Conservation (phyloP, 2,113 vertebrate genomes). For the Atrichornis clamosus region DNA sequence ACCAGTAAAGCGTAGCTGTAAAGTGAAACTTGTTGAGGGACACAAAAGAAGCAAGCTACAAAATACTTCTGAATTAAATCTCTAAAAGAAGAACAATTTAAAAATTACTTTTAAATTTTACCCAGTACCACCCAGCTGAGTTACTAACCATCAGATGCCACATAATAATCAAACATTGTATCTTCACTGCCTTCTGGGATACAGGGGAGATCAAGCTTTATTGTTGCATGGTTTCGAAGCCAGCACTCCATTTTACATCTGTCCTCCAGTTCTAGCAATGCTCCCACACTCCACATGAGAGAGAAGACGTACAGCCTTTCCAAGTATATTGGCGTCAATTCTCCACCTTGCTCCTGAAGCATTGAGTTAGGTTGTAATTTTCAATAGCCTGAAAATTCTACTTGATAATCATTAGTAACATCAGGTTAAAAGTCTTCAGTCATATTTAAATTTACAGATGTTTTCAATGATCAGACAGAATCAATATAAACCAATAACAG, state of each 20-base stretch:
- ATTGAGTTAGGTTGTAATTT: background rate
- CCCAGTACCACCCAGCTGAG: background rate
- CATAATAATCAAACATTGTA: conserved; percentile 89
- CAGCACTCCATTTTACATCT: conserved; percentile 85
- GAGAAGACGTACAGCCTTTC: conserved; percentile 89
- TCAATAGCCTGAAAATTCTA: background rate
- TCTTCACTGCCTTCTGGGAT: conserved; percentile 73
- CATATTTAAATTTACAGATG: background rate
- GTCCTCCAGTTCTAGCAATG: conserved; percentile 84
- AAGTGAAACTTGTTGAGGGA: background rate
- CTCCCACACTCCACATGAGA: conserved; percentile 94
- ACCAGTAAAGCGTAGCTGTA: background rate
- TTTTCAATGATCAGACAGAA: background rate
- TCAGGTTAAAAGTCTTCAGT: background rate
- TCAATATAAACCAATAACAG: background rate
- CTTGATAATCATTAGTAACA: background rate
- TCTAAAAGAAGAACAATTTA: background rate
- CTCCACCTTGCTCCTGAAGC: conserved; percentile 83
- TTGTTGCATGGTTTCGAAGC: conserved; percentile 74
- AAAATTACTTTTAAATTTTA: background rate
- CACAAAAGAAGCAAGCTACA: background rate
- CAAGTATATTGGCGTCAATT: conserved; percentile 79
- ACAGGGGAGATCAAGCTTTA: conserved; percentile 79
- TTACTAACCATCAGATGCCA: conserved; percentile 81
- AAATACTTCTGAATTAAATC: background rate